Evolutionary conservation across 2,888 invertebrate genomes (phyloP), one percentile per base, ranked within the genome.

Genomic region (Nemurella pictetii): DNA sequence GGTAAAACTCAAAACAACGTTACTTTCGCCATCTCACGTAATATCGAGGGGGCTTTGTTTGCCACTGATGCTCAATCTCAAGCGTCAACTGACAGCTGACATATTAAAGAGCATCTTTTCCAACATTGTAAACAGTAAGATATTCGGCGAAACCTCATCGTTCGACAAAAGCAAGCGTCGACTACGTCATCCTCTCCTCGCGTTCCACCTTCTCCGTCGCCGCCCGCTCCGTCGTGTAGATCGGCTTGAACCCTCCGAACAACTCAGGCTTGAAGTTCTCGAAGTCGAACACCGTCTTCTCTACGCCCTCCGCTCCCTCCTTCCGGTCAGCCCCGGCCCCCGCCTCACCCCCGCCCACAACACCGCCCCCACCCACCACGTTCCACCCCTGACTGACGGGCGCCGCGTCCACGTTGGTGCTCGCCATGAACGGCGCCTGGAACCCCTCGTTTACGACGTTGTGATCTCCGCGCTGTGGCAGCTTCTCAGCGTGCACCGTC

Each of bases 201-300:
- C 86, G 26, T 81, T 86, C 85, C 28, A 83, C 75, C 0, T 83
- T 83, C 9, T 85, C 30, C 28, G n/a, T 26, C n/a, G 30, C 89
- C 27, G 87, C 87, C 82, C 86, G 87, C 7, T 85, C 77, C 25
- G 87, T 86, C 3, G 88, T 87, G 29, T 87, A 87, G 26, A 95
- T 94, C 0, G 95, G 95, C 87, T 93, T 93, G 87, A 95, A 95
- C 0, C 95, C 95, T 2, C 94, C 94, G 87, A 93, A 93, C 26
- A 95, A 89, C 87, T 94, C 93, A 0, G 95, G 95, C 87, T 94
- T 94, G 87, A 95, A 95, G 87, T 92, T 93, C 87, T 94, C 94
- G 4, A 93, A 91, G 88, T 94, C 94, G 87, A 94, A 94, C 85
- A 90, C 91, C 0, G 91, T 90, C 89, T 75, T 89, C 85, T 3